Evolutionary conservation across 2,888 invertebrate genomes (phyloP).

Genomic region (Aelia acuminata): DNA sequence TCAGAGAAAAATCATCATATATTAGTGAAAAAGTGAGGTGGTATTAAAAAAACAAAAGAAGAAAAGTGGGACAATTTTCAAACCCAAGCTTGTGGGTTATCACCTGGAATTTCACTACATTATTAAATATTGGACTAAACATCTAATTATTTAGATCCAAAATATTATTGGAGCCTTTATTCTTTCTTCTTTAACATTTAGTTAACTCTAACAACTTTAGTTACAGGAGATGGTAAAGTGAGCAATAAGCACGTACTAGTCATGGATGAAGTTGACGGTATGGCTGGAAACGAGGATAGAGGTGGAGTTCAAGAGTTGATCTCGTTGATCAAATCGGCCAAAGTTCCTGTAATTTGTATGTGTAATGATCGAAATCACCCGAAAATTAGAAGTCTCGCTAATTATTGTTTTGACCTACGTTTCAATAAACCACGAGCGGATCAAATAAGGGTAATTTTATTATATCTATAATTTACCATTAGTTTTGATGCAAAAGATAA

Average conservation of each 20-base stretch:
- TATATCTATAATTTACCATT: neutral
- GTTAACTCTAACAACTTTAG: no score
- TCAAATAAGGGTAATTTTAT: slow-evolving; percentile 83
- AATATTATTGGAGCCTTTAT: no score
- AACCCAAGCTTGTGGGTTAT: no score
- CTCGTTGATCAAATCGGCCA: slow-evolving; percentile 87
- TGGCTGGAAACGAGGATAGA: slow-evolving; percentile 99
- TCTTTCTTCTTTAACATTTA: no score
- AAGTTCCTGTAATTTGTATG: slow-evolving; percentile 94
- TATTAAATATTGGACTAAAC: no score
- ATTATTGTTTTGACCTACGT: slow-evolving; percentile 93
- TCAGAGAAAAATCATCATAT: no score
- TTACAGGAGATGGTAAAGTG: slow-evolving; percentile 46
- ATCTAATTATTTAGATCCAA: no score
- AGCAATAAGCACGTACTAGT: slow-evolving; percentile 83
- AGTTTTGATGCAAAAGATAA: no score
- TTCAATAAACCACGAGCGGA: slow-evolving; percentile 89
- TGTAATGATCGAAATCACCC: slow-evolving; percentile 96
- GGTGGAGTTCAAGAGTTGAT: slow-evolving; percentile 97
- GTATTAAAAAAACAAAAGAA: no score
- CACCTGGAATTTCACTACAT: no score
- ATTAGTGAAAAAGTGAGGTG: no score
- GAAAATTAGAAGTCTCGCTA: slow-evolving; percentile 93
- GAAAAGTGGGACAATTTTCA: no score
- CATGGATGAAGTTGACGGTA: slow-evolving; percentile 99